A percentile compares a stretch with the other conserved stretches of the same genome.
These are phyloP conservation scores for Hiodon tergisus DNA, from an alignment of 2,113 vertebrate species.

Conservation along the genomic window DNA sequence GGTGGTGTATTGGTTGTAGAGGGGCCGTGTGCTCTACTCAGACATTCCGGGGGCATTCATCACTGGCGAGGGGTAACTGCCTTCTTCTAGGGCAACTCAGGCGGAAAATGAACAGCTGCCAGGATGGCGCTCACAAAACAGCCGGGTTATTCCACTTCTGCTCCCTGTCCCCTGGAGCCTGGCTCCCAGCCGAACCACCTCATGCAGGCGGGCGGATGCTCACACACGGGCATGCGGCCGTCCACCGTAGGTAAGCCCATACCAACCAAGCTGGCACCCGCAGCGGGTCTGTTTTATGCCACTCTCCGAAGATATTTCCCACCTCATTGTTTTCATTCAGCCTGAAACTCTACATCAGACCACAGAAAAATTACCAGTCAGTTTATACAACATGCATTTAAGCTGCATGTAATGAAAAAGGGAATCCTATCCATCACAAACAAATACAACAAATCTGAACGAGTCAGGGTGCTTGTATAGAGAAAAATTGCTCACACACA, in stretches of 20 bases:
- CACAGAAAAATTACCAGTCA: no score
- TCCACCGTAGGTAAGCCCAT: neutral
- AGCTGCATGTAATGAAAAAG: no score
- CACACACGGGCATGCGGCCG: neutral
- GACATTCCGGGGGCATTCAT: constrained; percentile 65
- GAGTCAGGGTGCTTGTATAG: no score
- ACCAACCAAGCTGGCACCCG: no score
- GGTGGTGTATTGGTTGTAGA: neutral
- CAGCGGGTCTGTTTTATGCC: no score
- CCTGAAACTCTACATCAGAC: no score
- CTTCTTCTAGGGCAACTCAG: constrained; percentile 64
- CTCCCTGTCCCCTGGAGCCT: constrained; percentile 12
- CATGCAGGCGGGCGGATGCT: no score
- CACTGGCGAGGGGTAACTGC: constrained; percentile 64
- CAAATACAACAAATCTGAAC: no score
- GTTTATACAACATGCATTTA: no score
- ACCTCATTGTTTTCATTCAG: no score
- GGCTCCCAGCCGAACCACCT: constrained; percentile 20
- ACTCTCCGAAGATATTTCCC: no score
- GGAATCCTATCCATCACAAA: no score
- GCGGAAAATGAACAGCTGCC: constrained; percentile 88
- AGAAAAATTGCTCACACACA: neutral
- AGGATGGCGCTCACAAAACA: constrained; percentile 51
- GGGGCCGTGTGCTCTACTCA: constrained; percentile 46
- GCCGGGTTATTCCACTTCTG: constrained; percentile 37